Base-by-base conservation (phyloP, 2,797 vertebrate genomes). In the Tauraco hartlaubi region DNA sequence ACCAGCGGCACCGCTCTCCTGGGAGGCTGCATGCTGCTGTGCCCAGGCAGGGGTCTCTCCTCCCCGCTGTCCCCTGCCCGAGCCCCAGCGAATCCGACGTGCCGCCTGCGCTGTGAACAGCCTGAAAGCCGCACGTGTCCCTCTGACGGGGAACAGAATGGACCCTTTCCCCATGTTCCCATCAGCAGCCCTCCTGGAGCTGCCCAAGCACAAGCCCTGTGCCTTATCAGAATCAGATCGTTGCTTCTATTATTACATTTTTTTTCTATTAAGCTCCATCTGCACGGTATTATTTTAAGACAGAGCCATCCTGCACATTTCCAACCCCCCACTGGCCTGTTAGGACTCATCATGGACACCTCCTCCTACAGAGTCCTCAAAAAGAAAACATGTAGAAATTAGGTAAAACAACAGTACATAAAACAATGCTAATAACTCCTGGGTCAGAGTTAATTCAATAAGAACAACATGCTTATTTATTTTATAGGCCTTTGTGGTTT, bases 401-500 rank as follows among this genome's bases (percentile, higher is more conserved):
- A 96, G 88, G 90, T 83, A 77, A 80, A 92, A 86, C 92, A 91
- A 72, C 55, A 94, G 78, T 41, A 88, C 67, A 82, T 31, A 87
- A 88, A 93, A 64, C 67, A 82, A 63, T 37, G 93, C 91, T 92
- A 93, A 90, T 90, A 94, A 78, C 79, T 90, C 83, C 25, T 23
- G 44, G 94, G 79, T 82, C 80, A 88, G 90, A 90, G 67, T 82
- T 92, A 96, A 93, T 91, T 84, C 93, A 91, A 7, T 91, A 64
- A 88, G 95, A 94, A 85, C 61, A 93, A 90, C 63, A 43, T 0
- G 20, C 82, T 94, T 85, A 86, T 95, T 97, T 96, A 85, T 90
- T 95, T 94, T 92, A 96, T 41, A 63, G 85, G 88, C 49, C n/a
- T 82, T 81, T 85, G 91, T 85, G 95, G 90, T 95, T 96, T 94